Conservation (phyloP, 2,888 invertebrate genomes). For the Pachymerium ferrugineum region DNA sequence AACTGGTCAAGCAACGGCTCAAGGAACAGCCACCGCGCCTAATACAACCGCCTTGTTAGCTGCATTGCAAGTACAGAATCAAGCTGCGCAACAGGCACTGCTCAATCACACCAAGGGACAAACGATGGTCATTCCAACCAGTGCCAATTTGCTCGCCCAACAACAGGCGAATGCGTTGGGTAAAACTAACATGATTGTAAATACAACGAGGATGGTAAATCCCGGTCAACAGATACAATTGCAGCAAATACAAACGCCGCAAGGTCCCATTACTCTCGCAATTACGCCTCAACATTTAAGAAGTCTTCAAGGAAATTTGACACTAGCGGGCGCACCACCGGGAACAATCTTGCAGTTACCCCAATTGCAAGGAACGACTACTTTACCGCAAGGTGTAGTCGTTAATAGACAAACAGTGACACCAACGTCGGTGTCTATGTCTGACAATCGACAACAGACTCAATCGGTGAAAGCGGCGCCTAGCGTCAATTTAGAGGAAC, state of each 20-base stretch:
- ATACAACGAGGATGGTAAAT: constrained; percentile 34
- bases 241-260: constrained; percentile 52
- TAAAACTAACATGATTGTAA: constrained; percentile 32
- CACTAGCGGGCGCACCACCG: background rate
- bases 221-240: constrained; percentile 46
- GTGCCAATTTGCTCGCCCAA: constrained; percentile 31
- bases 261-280: constrained; percentile 51
- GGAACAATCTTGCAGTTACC: constrained; percentile 30
- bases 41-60: constrained; percentile 34
- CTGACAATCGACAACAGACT: background rate
- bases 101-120: constrained; percentile 39
- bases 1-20: constrained; percentile 34
- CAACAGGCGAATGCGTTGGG: constrained; percentile 1
- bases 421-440: constrained; percentile 7
- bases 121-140: constrained; percentile 36
- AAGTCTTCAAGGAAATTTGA: constrained; percentile 4
- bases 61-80: constrained; percentile 36
- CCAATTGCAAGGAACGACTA: constrained; percentile 30
- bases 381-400: constrained; percentile 32
- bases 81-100: constrained; percentile 38
- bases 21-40: background rate
- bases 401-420: constrained; percentile 34
- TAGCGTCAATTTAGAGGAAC: constrained; percentile 37
- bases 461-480: constrained; percentile 28
- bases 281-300: constrained; percentile 42